Evolutionary conservation across 92 coral and sea anemone genomes (phyloP).

Genomic region (Parazoanthus swiftii): DNA sequence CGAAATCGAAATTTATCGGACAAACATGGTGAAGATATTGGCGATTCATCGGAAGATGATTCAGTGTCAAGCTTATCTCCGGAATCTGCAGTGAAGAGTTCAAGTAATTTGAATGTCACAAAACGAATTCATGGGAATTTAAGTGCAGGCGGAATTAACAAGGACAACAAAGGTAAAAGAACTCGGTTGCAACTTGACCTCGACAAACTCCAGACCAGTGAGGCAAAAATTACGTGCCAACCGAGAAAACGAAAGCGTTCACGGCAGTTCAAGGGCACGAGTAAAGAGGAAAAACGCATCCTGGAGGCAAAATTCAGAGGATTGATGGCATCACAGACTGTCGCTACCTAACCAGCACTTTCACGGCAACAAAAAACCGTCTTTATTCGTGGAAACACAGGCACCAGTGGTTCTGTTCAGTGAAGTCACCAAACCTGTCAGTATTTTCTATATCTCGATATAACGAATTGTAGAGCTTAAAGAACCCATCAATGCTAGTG

Average conservation of each 20-base stretch:
- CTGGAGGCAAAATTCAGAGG: slow-evolving; percentile 35
- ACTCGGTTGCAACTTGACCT: background rate
- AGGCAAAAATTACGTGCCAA: background rate
- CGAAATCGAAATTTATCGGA: background rate
- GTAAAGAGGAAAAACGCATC: slow-evolving; percentile 25
- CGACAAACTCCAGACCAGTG: background rate
- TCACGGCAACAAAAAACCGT: background rate
- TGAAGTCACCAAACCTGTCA: background rate
- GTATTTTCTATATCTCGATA: no score
- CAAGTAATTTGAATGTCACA: background rate
- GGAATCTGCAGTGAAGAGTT: background rate
- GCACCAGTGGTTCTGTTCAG: background rate
- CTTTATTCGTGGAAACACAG: background rate
- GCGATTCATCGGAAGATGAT: background rate
- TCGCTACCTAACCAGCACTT: background rate
- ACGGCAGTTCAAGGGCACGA: slow-evolving; percentile 46
- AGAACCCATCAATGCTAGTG: no score
- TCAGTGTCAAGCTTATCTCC: background rate
- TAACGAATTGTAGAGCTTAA: no score
- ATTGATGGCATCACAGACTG: background rate
- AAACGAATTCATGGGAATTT: background rate
- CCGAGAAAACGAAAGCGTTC: slow-evolving; percentile 50
- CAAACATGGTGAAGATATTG: background rate
- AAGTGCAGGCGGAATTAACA: background rate
- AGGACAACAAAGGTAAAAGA: background rate